These are phyloP conservation scores for Chinchilla lanigera DNA, from an alignment of 2,113 vertebrate genomes.

Conservation along the genomic window DNA sequence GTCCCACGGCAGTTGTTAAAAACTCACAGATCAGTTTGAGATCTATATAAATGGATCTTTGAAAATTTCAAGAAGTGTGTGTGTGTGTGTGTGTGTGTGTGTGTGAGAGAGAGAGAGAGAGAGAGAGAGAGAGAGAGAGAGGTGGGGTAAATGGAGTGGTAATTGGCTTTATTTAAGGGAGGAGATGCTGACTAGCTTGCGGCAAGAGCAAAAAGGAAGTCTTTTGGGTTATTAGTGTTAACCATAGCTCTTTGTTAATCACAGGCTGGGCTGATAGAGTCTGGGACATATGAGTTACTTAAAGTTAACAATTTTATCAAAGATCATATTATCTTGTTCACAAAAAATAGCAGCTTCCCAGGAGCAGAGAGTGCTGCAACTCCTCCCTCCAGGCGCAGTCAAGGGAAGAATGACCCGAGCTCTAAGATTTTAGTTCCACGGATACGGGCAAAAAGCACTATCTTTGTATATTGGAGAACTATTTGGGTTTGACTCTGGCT, in stretches of 20 bases:
- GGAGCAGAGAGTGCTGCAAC: background rate
- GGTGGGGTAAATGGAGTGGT: background rate
- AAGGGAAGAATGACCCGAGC: background rate
- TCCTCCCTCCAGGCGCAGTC: background rate
- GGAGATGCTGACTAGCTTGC: background rate
- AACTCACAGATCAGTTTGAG: background rate
- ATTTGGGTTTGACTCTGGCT: background rate
- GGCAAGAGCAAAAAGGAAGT: too few relatives aligned
- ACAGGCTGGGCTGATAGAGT: background rate
- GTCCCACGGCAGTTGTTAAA: background rate
- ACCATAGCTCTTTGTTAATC: background rate
- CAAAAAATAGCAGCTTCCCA: background rate
- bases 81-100: background rate
- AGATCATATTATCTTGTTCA: background rate
- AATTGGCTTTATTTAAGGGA: background rate
- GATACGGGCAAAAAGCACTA: background rate
- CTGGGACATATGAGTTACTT: background rate
- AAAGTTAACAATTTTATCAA: background rate
- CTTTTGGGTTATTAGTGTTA: background rate
- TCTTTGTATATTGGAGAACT: background rate
- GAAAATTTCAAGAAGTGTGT: background rate
- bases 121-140: background rate
- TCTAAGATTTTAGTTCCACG: background rate
- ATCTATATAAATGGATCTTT: background rate
- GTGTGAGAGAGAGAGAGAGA: too few relatives aligned